Evolutionary conservation across 2,113 vertebrate species (phyloP), one percentile per base, ranked within the genome.

Genomic region (Eublepharis macularius): DNA sequence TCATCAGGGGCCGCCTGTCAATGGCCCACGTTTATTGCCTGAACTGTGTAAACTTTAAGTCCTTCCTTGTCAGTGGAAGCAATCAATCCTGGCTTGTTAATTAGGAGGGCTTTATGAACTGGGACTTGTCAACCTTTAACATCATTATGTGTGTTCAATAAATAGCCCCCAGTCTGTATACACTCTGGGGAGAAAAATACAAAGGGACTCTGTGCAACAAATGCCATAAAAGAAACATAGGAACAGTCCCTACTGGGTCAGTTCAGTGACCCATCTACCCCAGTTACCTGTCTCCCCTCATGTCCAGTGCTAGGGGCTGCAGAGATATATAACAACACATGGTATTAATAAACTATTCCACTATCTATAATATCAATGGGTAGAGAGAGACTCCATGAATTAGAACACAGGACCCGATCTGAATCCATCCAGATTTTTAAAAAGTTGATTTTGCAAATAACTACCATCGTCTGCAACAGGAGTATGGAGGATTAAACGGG

Each of bases 1-100:
- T 86, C 93, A 91, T 90, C 92, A 89, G 91, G 92, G 88, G 80
- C 91, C 94, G 94, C 89, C 91, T 93, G 87, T 94, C 95, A 95
- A 96, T 91, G 94, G 78, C 80, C 86, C 78, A 88, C 65, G 76
- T 90, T 95, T 91, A 95, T 89, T 95, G 86, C 88, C 84, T 87
- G 92, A 95, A 76, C 83, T 88, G 90, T 93, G 81, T 90, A 92
- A 89, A 91, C 85, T 91, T 63, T 93, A 94, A 93, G 87, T 87
- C 11, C 63, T 91, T 89, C 94, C 92, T 85, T 95, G 94, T 95
- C 92, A 95, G 81, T 85, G 88, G 81, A 89, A 91, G 89, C 86
- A 95, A 95, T 91, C 92, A 92, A 93, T 94, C 88, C 88, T 87
- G 73, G 89, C 78, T 36, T 6, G 72, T 92, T 95, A 93, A 94